Evolutionary conservation across 2,797 vertebrate genomes (phyloP).

Genomic region (Buceros bicornis): DNA sequence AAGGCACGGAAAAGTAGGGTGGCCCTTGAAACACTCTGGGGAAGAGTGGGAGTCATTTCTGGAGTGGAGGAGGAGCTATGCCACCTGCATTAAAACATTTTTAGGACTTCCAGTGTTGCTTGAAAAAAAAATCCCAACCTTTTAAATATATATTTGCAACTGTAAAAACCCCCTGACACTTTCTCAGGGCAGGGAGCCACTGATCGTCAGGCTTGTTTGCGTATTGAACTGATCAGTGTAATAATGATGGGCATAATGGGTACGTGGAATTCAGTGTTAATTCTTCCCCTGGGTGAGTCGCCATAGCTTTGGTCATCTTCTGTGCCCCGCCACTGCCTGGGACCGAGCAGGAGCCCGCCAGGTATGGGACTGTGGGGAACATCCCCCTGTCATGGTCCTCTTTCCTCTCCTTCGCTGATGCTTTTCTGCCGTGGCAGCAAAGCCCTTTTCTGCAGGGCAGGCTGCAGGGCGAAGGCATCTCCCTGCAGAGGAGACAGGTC

Average conservation of each 20-base stretch:
- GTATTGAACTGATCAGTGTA: neutral
- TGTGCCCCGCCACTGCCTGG: accelerated
- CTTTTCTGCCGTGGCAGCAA: neutral
- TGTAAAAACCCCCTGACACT: neutral
- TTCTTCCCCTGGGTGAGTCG: neutral
- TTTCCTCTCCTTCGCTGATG: neutral
- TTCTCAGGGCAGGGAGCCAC: neutral
- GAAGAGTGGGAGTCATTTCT: neutral
- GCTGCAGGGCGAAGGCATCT: neutral
- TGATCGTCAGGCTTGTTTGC: neutral
- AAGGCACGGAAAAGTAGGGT: accelerated
- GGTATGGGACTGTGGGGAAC: accelerated
- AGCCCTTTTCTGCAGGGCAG: neutral
- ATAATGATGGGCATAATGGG: neutral
- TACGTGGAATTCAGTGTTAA: neutral
- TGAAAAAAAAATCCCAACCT: neutral
- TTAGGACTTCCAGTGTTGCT: neutral
- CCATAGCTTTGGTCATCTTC: neutral
- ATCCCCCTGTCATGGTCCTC: accelerated
- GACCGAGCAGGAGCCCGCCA: neutral
- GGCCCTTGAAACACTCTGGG: neutral
- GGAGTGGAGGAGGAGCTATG: neutral
- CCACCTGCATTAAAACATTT: neutral
- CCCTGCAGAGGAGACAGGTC: neutral
- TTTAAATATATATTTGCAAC: neutral